Evolutionary conservation across 2,888 invertebrate genomes (phyloP), one percentile per base, ranked within the genome.

Genomic region (Ennomos fuscantarius): DNA sequence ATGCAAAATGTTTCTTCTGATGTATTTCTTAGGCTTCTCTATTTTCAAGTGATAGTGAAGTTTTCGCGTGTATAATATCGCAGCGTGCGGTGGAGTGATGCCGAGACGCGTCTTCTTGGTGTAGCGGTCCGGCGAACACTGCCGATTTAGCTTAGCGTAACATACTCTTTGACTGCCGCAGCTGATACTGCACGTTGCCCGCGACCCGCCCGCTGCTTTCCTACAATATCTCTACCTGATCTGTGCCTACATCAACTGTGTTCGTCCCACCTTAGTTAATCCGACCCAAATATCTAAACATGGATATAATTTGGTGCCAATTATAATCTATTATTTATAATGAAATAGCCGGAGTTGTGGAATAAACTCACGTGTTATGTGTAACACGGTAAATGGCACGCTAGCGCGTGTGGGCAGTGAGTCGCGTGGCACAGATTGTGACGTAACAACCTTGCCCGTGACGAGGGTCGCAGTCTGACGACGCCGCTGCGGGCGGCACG

Each of bases 71-170:
- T 62, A 72, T 61, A 64, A 74, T 68, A 74, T 76, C 81, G 81
- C 62, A 53, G 62, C 57, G 57, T 48, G 36, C 58, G 59, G 31
- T 63, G 40, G 79, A 84, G 83, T 81, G 84, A 65, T 62, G 76
- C 82, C 82, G 81, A 72, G 75, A 83, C 82, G 47, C 87, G 85
- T 82, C 80, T 40, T 10, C 34, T 31, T 58, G 11, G 8, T 57
- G 65, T 73, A 74, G 77, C 86, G 78, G 78, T 78, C 81, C 79
- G 87, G 84, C 87, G 70, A 82, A 71, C 86, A 90, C 90, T 91
- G 82, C 3, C 35, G n/a, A n/a, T n/a, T n/a, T n/a, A n/a, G n/a
- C n/a, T n/a, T n/a, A n/a, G n/a, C n/a, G n/a, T n/a, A n/a, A n/a
- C n/a, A n/a, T n/a, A n/a, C n/a, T n/a, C n/a, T n/a, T n/a, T n/a